phyloP scores from a whole-genome alignment of 2,797 vertebrate species.

The Micropoecilia bifurca region DNA sequence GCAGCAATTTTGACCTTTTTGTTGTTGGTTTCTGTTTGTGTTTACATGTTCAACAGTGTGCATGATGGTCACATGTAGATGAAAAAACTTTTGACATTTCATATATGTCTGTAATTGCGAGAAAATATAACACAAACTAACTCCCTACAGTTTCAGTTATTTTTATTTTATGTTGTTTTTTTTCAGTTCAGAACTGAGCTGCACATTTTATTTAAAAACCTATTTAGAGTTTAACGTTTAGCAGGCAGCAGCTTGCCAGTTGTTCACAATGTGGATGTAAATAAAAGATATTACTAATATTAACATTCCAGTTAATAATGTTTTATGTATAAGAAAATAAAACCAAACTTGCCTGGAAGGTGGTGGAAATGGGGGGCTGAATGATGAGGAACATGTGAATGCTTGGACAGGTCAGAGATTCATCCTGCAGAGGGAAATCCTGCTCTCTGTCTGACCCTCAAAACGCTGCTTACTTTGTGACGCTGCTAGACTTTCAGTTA shows the following conservation, averaged over 20 bases:
- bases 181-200: neutral
- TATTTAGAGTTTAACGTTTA: neutral
- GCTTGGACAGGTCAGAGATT: constrained; percentile 16
- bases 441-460: constrained; percentile 22
- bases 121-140: neutral
- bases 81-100: neutral
- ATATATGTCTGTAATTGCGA: neutral
- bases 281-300: neutral
- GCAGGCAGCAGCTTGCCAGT: neutral
- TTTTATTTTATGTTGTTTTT: neutral
- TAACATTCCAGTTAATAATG: neutral
- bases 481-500: neutral
- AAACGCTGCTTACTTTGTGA: constrained; percentile 8
- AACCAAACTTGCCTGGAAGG: neutral
- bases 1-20: neutral
- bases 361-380: neutral
- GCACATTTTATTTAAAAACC: neutral
- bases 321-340: neutral
- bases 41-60: neutral
- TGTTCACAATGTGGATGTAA: neutral
- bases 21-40: neutral
- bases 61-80: neutral
- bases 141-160: neutral
- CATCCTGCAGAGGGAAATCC: constrained; percentile 52
- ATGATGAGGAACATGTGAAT: constrained; percentile 10